These are phyloP conservation scores for Tauraco erythrolophus DNA, from an alignment of 2,113 vertebrate species.

Conservation along the genomic window DNA sequence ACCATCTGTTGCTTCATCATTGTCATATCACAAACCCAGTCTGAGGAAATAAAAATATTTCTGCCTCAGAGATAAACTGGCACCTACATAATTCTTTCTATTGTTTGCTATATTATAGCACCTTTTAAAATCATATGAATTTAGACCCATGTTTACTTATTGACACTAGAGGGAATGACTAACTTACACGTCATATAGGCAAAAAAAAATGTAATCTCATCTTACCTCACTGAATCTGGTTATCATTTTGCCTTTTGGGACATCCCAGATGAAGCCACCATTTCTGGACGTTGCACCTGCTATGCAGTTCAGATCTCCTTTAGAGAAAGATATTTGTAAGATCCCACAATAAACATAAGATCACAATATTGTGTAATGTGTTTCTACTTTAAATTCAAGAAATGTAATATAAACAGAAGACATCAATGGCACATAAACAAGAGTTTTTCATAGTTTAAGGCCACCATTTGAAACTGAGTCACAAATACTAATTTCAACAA, in stretches of 20 bases:
- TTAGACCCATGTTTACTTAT: background rate
- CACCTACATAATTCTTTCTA: background rate
- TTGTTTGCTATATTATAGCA: background rate
- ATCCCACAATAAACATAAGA: background rate
- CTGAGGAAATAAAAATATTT: background rate
- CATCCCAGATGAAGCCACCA: slow-evolving; percentile 96
- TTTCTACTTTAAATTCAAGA: background rate
- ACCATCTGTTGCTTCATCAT: background rate
- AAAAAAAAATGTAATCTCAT: background rate
- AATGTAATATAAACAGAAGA: background rate
- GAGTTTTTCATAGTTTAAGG: background rate
- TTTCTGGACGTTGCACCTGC: slow-evolving; percentile 94
- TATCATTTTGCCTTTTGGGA: slow-evolving; percentile 92
- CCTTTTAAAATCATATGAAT: background rate
- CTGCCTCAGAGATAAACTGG: background rate
- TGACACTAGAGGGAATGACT: background rate
- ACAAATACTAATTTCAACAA: background rate
- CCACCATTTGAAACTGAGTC: background rate
- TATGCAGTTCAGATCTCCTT: slow-evolving; percentile 95
- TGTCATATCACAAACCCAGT: background rate
- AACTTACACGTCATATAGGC: background rate
- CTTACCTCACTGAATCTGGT: slow-evolving; percentile 93
- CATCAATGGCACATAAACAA: background rate
- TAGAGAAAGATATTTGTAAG: slow-evolving; percentile 8
- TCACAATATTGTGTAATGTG: background rate